Conservation (phyloP, 2,888 invertebrate species). For the Lumbricus terrestris region DNA sequence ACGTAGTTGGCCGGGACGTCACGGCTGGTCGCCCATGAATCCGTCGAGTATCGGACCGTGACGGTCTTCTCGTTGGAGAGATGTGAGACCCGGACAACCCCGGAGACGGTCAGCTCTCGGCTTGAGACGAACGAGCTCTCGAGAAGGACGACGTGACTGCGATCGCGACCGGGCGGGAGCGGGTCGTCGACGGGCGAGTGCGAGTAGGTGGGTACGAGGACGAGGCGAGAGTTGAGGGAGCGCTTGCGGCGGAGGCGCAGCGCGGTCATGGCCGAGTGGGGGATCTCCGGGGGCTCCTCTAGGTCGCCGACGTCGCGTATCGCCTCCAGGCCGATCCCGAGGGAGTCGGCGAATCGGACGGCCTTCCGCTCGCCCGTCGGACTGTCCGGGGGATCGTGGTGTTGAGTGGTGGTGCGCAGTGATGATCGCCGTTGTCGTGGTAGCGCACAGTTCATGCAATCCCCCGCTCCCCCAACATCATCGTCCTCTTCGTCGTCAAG, state of each 20-base stretch:
- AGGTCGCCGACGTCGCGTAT: constrained; percentile 63
- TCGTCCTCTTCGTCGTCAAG: not conserved
- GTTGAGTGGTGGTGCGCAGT: not conserved
- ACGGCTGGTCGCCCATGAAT: not conserved
- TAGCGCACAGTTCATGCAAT: not conserved
- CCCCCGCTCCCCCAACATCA: not conserved
- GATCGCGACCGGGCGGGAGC: not conserved
- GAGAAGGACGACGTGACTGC: not conserved
- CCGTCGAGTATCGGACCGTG: not conserved
- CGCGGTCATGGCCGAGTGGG: constrained; percentile 48
- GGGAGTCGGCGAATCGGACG: constrained; percentile 89
- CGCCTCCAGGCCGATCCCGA: constrained; percentile 88
- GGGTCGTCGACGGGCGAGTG: not conserved
- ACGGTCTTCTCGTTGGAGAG: not conserved
- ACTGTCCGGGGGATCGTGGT: constrained; percentile 59
- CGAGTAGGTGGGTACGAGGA: not conserved
- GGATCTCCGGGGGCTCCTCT: constrained; percentile 56
- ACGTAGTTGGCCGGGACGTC: constrained; percentile 15
- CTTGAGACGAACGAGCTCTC: constrained; percentile 5
- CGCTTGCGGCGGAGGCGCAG: constrained; percentile 12
- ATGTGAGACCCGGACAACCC: not conserved
- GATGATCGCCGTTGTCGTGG: not conserved
- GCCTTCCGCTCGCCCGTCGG: constrained; percentile 86
- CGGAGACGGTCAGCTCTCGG: constrained; percentile 5
- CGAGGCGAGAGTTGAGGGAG: not conserved